Percentiles rank a stretch among this genome's conserved stretches.
Conservation (phyloP, 2,797 vertebrate species). For the Poliocrania exsul region DNA sequence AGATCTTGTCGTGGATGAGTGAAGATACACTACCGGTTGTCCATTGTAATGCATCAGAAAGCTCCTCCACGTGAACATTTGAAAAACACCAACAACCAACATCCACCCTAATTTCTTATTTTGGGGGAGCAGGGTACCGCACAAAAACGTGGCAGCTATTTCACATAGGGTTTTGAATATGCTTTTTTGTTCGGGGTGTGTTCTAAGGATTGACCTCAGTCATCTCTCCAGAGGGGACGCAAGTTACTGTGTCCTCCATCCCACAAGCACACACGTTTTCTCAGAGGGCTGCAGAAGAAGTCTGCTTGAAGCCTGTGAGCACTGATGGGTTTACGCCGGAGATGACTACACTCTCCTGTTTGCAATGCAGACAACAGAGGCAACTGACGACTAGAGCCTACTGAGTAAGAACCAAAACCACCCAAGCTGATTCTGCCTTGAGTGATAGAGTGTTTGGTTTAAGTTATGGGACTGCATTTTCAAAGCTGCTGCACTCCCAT, state of each 20-base stretch:
- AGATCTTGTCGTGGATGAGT: neutral
- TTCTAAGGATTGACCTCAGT: neutral
- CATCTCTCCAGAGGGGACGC: neutral
- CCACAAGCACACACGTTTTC: neutral
- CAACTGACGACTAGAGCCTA: neutral
- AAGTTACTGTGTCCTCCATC: neutral
- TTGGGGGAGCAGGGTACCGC: constrained; percentile 34
- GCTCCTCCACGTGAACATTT: neutral
- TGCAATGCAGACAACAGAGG: neutral
- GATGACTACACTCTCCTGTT: neutral
- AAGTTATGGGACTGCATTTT: neutral
- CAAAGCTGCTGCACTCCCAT: neutral
- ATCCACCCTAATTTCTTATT: neutral
- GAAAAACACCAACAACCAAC: neutral
- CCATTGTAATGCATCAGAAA: neutral
- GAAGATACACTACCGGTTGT: neutral
- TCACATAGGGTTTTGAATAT: neutral
- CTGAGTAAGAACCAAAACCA: neutral
- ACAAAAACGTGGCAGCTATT: constrained; percentile 67
- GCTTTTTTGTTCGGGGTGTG: neutral
- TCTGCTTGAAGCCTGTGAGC: neutral
- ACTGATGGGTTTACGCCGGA: neutral
- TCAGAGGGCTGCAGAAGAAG: neutral
- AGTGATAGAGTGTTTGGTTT: neutral
- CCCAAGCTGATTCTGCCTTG: neutral